Conservation (phyloP, 2,888 invertebrate species). For the Leptopilina myrica region DNA sequence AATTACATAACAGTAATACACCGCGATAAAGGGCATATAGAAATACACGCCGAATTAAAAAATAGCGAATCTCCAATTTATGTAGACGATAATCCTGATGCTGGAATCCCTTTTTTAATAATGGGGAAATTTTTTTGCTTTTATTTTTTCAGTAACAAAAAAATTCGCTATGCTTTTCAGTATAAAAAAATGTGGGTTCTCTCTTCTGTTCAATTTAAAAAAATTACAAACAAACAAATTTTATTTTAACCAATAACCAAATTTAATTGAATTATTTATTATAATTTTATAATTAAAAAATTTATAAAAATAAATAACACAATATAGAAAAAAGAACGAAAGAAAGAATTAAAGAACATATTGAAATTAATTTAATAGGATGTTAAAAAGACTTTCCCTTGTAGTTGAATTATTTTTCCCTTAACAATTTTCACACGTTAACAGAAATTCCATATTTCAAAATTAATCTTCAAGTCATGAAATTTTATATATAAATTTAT, state of each 20-base stretch:
- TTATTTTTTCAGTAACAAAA: not conserved
- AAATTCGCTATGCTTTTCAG: not conserved
- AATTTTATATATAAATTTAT: not conserved
- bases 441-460: not conserved
- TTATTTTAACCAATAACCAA: too few species aligned
- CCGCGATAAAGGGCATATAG: constrained; percentile 21
- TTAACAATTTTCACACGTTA: not conserved
- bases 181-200: not conserved
- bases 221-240: too few species aligned
- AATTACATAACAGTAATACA: constrained; percentile 23
- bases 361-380: not conserved
- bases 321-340: too few species aligned
- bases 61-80: constrained; percentile 20
- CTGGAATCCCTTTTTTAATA: not conserved
- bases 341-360: too few species aligned
- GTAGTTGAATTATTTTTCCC: not conserved
- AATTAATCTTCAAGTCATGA: constrained; percentile 12
- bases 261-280: too few species aligned
- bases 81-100: not conserved
- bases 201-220: too few species aligned
- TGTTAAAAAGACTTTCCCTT: not conserved
- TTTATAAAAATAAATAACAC: too few species aligned
- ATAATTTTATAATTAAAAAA: too few species aligned
- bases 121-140: not conserved
- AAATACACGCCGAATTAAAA: not conserved